Conservation (phyloP, 2,113 vertebrate species). For the Grallaria varia region DNA sequence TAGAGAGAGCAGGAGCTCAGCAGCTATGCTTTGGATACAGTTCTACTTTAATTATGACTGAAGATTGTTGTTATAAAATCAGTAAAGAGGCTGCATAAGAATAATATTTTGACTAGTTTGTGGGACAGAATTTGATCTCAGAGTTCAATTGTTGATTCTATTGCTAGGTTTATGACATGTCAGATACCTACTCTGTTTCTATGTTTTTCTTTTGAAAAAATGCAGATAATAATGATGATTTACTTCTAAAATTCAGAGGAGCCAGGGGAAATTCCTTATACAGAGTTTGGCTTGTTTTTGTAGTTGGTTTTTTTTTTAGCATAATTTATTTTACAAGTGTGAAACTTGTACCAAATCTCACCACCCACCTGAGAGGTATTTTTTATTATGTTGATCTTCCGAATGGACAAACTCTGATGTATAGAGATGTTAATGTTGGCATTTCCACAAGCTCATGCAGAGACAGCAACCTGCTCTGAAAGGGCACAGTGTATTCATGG, state of each 20-base stretch:
- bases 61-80: neutral
- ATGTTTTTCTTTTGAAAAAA: neutral
- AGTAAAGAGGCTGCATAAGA: neutral
- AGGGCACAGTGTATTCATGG: neutral
- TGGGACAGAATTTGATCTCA: neutral
- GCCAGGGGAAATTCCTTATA: neutral
- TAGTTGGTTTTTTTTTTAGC: neutral
- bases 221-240: neutral
- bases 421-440: neutral
- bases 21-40: neutral
- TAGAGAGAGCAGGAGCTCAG: neutral
- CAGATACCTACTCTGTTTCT: neutral
- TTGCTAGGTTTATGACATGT: neutral
- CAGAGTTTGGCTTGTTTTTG: neutral
- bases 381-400: constrained; percentile 19
- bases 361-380: neutral
- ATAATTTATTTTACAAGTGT: neutral
- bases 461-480: neutral
- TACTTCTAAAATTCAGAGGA: neutral
- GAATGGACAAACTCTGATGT: neutral
- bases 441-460: neutral
- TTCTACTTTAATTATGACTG: neutral
- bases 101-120: neutral
- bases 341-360: neutral
- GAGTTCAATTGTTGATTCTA: neutral